Conservation (phyloP, 2,797 vertebrate species). For the Xenentodon cancila region DNA sequence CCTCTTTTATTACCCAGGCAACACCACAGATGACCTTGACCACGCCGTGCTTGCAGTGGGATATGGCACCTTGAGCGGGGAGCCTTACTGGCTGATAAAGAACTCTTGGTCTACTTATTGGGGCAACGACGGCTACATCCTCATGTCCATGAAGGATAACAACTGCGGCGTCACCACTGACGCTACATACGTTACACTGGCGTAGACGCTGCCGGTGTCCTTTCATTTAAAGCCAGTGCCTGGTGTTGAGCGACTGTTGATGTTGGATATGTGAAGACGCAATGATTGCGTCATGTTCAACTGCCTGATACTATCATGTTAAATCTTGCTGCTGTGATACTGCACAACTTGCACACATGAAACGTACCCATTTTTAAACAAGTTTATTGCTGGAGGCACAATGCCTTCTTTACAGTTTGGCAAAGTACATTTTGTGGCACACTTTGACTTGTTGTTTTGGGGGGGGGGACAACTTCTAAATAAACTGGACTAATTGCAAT, state of each 20-base stretch:
- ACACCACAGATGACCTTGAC: constrained; percentile 74
- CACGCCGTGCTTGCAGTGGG: constrained; percentile 86
- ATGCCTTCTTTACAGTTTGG: constrained; percentile 35
- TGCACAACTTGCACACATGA: constrained; percentile 14
- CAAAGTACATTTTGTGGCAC: constrained; percentile 20
- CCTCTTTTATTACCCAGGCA: constrained; percentile 56
- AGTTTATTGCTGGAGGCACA: constrained; percentile 46
- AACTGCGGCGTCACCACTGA: constrained; percentile 88
- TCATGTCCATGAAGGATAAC: constrained; percentile 90
- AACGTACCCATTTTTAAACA: background rate
- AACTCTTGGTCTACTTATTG: constrained; percentile 91
- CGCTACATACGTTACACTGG: constrained; percentile 85
- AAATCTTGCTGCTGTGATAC: constrained; percentile 16
- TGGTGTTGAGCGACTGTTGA: constrained; percentile 5
- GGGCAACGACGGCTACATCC: constrained; percentile 88
- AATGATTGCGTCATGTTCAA: background rate
- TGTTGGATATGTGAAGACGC: background rate
- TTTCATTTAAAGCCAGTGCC: constrained; percentile 22
- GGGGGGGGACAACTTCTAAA: too few species aligned
- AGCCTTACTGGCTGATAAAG: constrained; percentile 87
- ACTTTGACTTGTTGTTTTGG: constrained; percentile 23
- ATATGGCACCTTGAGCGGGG: constrained; percentile 77
- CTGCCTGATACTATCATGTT: constrained; percentile 9
- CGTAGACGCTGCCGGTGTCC: constrained; percentile 48
- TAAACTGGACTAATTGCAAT: constrained; percentile 43